Percentiles rank a stretch among this genome's conserved stretches.
Evolutionary conservation across 2,797 vertebrate species (phyloP).

Genomic region (Falco cherrug): DNA sequence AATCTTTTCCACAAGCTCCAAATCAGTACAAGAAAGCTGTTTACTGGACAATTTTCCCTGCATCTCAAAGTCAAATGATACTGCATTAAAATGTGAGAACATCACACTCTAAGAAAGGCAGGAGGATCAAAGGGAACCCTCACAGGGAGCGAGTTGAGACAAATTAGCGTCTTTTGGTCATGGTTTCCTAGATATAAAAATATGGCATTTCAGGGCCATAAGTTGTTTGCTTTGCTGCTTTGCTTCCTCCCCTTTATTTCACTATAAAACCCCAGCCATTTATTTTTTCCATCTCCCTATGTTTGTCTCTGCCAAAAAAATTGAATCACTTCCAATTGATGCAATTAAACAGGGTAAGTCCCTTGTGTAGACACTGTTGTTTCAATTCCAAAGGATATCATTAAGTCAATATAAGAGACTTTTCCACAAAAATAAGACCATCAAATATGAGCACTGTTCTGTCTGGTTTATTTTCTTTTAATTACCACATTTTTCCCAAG

Average conservation of each 20-base stretch:
- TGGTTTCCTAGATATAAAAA: constrained; percentile 62
- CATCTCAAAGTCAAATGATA: constrained; percentile 30
- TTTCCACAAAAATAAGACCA: constrained; percentile 35
- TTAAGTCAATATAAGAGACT: constrained; percentile 49
- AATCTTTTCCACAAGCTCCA: constrained; percentile 46
- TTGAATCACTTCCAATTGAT: constrained; percentile 44
- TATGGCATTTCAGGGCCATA: constrained; percentile 23
- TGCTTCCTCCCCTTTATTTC: constrained; percentile 32
- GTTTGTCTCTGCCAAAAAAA: constrained; percentile 48
- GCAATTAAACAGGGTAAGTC: constrained; percentile 42
- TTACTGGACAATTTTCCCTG: constrained; percentile 5
- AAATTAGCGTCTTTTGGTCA: constrained; percentile 67
- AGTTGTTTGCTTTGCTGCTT: constrained; percentile 53
- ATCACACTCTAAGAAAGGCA: constrained; percentile 16
- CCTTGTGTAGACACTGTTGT: constrained; percentile 44
- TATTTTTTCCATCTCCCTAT: constrained; percentile 37
- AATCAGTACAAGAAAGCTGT: constrained; percentile 44
- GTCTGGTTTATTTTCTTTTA: background rate
- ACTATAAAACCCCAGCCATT: background rate
- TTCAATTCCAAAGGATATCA: constrained; percentile 47
- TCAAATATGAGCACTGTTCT: background rate
- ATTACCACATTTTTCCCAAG: constrained; percentile 18
- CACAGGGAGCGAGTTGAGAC: constrained; percentile 11
- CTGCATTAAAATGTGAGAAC: constrained; percentile 31
- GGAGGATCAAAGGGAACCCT: constrained; percentile 17